Evolutionary conservation across 2,113 vertebrate species (phyloP), one percentile per base, ranked within the genome.

Genomic region (Phoxinus phoxinus): DNA sequence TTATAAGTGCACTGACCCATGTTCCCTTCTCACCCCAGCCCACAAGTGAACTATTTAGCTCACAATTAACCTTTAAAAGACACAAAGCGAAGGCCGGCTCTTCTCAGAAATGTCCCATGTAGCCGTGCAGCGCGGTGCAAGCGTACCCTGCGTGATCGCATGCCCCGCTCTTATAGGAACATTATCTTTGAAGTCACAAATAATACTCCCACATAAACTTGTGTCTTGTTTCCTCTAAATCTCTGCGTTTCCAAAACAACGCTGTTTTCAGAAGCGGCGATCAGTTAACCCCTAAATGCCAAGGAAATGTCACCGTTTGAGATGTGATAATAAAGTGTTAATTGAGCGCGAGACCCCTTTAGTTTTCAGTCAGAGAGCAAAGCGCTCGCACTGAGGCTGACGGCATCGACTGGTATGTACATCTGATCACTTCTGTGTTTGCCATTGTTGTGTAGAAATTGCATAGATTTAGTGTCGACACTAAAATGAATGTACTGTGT

Each of bases 271-370:
- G 89, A 92, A 92, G 91, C 88, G 67, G 74, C 78, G 86, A 87
- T 86, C 83, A 86, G 91, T 93, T 93, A 91, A 92, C 81, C 32
- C 77, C 87, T 90, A 94, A 94, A 94, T 74, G 92, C 93, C 93
- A 92, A 63, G 8, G 86, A 91, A 91, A 92, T 91, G 89, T 94
- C 92, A 89, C 69, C 1, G 89, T 83, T 86, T 77, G 61, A 89
- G 41, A 78, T 41, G 32, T 65, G 61, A 88, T 46, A 44, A 58
- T 63, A 82, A 30, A 46, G 37, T 51, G 81, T 46, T 86, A 86
- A 89, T 89, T 65, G 46, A 65, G 4, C 58, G 81, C 12, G 35
- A 82, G 85, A 89, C 85, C 87, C 85, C 85, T 67, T 81, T 69
- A 81, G 61, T 69, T 51, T 67, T 86, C 71, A 72, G 51, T 86